These are phyloP conservation scores for Caenorhabditis brenneri DNA, from an alignment of 1,140 invertebrate species.

Conservation along the genomic window DNA sequence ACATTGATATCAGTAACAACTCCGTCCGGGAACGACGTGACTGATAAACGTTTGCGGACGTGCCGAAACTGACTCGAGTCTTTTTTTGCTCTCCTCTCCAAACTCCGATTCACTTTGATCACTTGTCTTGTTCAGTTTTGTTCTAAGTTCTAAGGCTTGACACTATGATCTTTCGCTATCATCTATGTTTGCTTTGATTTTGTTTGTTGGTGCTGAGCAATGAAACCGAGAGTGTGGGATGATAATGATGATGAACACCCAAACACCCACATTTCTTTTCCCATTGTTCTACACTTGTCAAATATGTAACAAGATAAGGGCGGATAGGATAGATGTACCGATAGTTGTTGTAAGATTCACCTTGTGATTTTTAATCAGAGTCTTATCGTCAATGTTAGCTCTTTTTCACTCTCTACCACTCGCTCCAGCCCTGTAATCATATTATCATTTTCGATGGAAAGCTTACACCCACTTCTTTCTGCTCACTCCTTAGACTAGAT, in stretches of 20 bases:
- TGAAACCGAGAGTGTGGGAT: conserved; percentile 22
- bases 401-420: not conserved
- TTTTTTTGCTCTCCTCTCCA: not conserved
- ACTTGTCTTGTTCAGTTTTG: not conserved
- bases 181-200: not conserved
- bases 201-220: conserved; percentile 24
- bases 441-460: not conserved
- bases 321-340: not conserved
- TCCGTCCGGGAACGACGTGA: conserved; percentile 15
- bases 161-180: conserved; percentile 18
- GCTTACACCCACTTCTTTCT: not conserved
- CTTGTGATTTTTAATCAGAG: conserved; percentile 1
- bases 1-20: conserved; percentile 34
- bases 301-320: conserved; percentile 9
- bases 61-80: conserved; percentile 17
- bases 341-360: not conserved
- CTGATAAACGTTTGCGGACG: conserved; percentile 29
- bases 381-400: conserved; percentile 18
- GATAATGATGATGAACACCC: conserved; percentile 9
- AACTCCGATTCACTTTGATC: not conserved
- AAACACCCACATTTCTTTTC: conserved; percentile 1
- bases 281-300: conserved; percentile 37
- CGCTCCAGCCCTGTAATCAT: not conserved
- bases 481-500: not conserved
- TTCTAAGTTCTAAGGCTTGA: not conserved